Evolutionary conservation across 2,113 vertebrate species (phyloP), one percentile per base, ranked within the genome.

Genomic region (Pseudois nayaur): DNA sequence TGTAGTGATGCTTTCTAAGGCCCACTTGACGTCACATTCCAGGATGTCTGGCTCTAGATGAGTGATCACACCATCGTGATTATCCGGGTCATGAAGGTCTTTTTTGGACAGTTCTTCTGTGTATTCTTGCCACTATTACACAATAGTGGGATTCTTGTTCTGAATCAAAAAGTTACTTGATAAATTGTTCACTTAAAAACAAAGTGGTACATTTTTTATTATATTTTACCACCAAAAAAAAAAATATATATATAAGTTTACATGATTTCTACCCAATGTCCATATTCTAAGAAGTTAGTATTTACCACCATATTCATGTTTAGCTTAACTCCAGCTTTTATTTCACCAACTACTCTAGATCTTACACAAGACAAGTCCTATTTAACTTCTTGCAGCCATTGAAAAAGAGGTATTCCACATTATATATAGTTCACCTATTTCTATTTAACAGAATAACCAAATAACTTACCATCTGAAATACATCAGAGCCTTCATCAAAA

Each of bases 401-500:
- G 40, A 84, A 95, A 96, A 96, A 92, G 27, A 86, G 23, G 2
- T 43, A 84, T 91, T 92, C 25, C 50, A 95, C 31, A 91, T 94
- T 92, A 88, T 55, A 54, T 48, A 83, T 29, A 94, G 36, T 95
- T 93, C 67, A 83, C 8, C 62, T 83, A 93, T 62, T 92, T 50
- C 8, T 84, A 93, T 31, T 81, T 59, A 90, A 82, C 25, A 91
- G 50, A 90, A 88, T 84, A 97, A 94, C 48, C 62, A 94, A 97
- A 93, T 82, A 92, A 50, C 89, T 99, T 99, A 99, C 99, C 99
- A 99, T 99, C 96, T 99, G 99, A 98, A 99, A 99, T 67, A 99
- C 99, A 84, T 99, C 99, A 1, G 99, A 99, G 55, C 99, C 99
- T 99, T 99, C 99, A 40, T 99, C 99, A 96, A 99, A 99, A 98